phyloP scores from a whole-genome alignment of 2,888 invertebrate species.

The Oegoconia quadripuncta region DNA sequence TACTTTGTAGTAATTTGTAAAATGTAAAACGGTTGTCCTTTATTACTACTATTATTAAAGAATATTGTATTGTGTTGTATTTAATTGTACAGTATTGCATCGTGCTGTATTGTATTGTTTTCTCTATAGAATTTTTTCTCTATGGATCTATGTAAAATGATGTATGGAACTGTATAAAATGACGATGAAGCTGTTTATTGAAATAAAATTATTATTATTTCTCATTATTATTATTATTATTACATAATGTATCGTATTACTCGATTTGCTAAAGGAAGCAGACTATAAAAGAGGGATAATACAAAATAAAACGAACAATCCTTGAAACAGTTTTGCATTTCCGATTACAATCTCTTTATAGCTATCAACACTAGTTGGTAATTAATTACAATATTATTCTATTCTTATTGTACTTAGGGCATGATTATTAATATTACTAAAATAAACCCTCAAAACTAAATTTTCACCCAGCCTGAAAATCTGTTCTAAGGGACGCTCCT shows the following conservation, averaged over 20 bases:
- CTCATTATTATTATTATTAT: too few relatives aligned
- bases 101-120: too few relatives aligned
- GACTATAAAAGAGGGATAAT: background rate
- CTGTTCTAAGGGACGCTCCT: constrained; percentile 34
- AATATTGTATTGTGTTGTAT: too few relatives aligned
- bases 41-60: too few relatives aligned
- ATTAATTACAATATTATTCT: constrained; percentile 26
- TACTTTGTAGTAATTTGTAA: too few relatives aligned
- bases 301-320: constrained; percentile 35
- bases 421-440: constrained; percentile 2
- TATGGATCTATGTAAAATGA: too few relatives aligned
- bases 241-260: background rate
- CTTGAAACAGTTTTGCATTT: constrained; percentile 50
- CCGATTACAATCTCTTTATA: constrained; percentile 30
- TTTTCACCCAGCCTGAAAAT: constrained; percentile 63
- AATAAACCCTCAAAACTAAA: constrained; percentile 38
- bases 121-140: too few relatives aligned
- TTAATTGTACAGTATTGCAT: too few relatives aligned
- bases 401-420: constrained; percentile 8
- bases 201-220: too few relatives aligned
- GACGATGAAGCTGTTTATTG: too few relatives aligned
- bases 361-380: constrained; percentile 27
- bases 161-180: too few relatives aligned
- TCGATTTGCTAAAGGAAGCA: background rate
- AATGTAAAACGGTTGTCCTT: too few relatives aligned